Evolutionary conservation across 1,140 invertebrate genomes (phyloP).

Genomic region (Penaeus vannamei): DNA sequence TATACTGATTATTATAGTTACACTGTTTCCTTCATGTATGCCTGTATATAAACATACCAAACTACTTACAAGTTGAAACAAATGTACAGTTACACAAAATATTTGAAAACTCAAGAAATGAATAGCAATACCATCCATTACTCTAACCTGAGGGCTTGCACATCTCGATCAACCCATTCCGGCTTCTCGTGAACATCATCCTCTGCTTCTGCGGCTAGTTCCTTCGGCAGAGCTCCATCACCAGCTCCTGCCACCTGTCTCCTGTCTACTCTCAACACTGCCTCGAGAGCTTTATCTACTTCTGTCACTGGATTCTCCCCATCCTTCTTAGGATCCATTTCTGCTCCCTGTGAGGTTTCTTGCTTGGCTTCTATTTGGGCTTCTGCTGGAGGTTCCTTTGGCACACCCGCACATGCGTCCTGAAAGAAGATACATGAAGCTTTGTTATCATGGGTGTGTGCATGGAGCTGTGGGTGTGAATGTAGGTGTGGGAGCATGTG

Average conservation of each 20-base stretch:
- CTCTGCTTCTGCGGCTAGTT: conserved; percentile 58
- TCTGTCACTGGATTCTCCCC: too few relatives aligned
- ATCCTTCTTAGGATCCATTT: neutral
- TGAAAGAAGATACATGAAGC: neutral
- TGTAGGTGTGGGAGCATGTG: neutral
- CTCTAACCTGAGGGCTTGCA: conserved; percentile 61
- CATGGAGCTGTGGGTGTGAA: neutral
- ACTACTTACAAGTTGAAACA: too few relatives aligned
- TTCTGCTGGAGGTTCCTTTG: too few relatives aligned
- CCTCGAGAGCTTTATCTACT: conserved; percentile 14
- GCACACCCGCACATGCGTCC: neutral
- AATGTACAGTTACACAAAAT: neutral
- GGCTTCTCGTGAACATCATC: conserved; percentile 65
- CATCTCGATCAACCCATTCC: conserved; percentile 64
- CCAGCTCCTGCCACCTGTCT: conserved; percentile 24
- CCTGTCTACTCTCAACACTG: conserved; percentile 46
- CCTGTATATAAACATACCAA: too few relatives aligned
- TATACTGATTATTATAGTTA: neutral
- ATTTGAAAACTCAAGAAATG: neutral
- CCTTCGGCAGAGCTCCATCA: conserved; percentile 53
- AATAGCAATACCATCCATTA: too few relatives aligned
- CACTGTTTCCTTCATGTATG: neutral
- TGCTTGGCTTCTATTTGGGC: too few relatives aligned
- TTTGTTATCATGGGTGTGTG: neutral
- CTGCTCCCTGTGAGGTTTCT: too few relatives aligned